Evolutionary conservation across 2,797 vertebrate species (phyloP).

Genomic region (Alcedo atthis): DNA sequence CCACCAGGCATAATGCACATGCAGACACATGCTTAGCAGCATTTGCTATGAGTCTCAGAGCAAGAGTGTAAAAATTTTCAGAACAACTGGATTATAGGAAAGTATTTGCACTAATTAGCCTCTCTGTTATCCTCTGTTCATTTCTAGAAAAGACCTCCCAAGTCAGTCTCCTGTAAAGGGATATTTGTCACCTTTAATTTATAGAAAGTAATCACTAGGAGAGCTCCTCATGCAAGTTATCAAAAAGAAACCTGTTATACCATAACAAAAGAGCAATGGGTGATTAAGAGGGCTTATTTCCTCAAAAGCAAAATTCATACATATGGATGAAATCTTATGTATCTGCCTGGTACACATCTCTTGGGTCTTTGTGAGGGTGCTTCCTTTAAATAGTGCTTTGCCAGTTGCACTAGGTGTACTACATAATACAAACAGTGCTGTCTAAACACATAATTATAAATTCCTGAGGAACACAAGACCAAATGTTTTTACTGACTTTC

Average conservation of each 20-base stretch:
- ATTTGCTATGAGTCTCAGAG: background rate
- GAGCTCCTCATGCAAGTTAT: background rate
- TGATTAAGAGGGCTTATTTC: background rate
- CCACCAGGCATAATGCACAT: background rate
- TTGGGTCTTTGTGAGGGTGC: background rate
- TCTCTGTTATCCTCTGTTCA: slow-evolving; percentile 1
- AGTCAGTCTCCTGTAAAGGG: background rate
- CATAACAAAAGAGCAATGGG: background rate
- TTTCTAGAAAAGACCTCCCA: slow-evolving; percentile 51
- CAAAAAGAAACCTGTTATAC: background rate
- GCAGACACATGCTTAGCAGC: background rate
- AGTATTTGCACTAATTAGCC: slow-evolving; percentile 46
- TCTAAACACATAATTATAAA: slow-evolving; percentile 66
- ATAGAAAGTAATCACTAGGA: background rate
- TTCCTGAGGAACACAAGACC: slow-evolving; percentile 55
- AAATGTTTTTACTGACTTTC: slow-evolving; percentile 59
- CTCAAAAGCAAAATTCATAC: slow-evolving; percentile 25
- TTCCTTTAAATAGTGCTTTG: slow-evolving; percentile 59
- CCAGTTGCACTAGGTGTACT: background rate
- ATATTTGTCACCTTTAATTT: slow-evolving; percentile 10
- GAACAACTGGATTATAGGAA: background rate
- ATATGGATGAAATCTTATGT: slow-evolving; percentile 40
- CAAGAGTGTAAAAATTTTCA: background rate
- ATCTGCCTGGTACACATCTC: background rate
- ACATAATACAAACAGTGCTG: slow-evolving; percentile 14